These are phyloP conservation scores for Sisor rabdophorus DNA, from an alignment of 2,113 vertebrate genomes.

Conservation along the genomic window DNA sequence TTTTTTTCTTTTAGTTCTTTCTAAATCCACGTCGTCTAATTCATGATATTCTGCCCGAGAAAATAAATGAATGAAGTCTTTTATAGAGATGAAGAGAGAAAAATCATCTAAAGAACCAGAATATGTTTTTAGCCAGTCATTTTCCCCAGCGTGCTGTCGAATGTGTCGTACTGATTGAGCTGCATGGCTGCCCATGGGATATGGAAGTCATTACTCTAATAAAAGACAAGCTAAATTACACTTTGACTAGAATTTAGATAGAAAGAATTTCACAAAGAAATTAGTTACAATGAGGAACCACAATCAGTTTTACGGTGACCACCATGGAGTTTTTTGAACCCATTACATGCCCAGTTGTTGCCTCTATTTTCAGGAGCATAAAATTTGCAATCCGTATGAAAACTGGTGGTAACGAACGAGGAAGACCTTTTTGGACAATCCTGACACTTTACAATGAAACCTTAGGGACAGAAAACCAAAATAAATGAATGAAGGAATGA, in stretches of 20 bases:
- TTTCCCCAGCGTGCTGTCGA: not conserved
- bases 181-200: slow-evolving; percentile 24
- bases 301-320: slow-evolving; percentile 19
- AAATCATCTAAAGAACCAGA: slow-evolving; percentile 1
- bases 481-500: not conserved
- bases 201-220: slow-evolving; percentile 26
- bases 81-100: not conserved
- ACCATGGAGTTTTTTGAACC: slow-evolving; percentile 4
- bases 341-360: slow-evolving; percentile 20
- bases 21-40: not conserved
- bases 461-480: not conserved
- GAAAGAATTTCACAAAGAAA: slow-evolving; percentile 28
- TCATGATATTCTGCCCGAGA: not conserved
- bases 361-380: slow-evolving; percentile 1
- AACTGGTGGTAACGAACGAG: slow-evolving; percentile 2
- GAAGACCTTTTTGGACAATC: not conserved
- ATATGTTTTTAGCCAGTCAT: slow-evolving; percentile 21
- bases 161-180: slow-evolving; percentile 5
- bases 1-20: not conserved
- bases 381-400: not conserved
- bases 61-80: not conserved
- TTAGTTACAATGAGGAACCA: slow-evolving; percentile 14
- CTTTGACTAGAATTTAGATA: slow-evolving; percentile 25
- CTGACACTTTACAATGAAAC: not conserved
- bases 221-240: slow-evolving; percentile 27